Conservation (phyloP, 2,888 invertebrate species). For the Blomia tropicalis region DNA sequence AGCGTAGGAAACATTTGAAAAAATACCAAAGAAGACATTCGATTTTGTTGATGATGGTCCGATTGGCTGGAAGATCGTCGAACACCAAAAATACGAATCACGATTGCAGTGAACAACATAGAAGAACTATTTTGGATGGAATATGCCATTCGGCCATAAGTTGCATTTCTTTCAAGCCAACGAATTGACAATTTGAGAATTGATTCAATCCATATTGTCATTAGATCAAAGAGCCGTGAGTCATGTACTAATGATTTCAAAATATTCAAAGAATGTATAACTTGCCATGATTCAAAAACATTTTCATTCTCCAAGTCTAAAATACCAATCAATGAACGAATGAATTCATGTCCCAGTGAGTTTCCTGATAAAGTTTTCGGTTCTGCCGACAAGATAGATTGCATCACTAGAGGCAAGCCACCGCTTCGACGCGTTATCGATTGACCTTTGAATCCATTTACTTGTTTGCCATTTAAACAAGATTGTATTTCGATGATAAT, state of each 20-base stretch:
- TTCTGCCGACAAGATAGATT: constrained; percentile 38
- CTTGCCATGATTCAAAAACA: constrained; percentile 20
- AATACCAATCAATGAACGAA: constrained; percentile 10
- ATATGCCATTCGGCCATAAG: constrained; percentile 43
- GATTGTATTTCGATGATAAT: constrained; percentile 27
- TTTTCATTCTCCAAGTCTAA: not conserved
- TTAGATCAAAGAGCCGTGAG: constrained; percentile 54
- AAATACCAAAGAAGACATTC: constrained; percentile 42
- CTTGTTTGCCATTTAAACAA: not conserved
- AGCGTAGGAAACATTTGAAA: constrained; percentile 54
- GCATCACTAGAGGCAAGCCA: constrained; percentile 79
- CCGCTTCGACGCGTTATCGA: constrained; percentile 78
- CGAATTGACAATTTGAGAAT: constrained; percentile 54
- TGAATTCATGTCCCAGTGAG: not conserved
- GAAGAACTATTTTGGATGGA: constrained; percentile 59
- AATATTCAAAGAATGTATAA: constrained; percentile 66
- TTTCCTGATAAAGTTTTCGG: not conserved
- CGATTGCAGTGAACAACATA: constrained; percentile 61
- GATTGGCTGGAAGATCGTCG: not conserved
- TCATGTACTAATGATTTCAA: constrained; percentile 62
- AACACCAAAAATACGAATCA: constrained; percentile 64
- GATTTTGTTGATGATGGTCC: constrained; percentile 12
- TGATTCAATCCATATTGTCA: constrained; percentile 50
- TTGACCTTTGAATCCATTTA: not conserved
- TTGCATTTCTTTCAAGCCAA: constrained; percentile 48